phyloP scores from a whole-genome alignment of 2,797 vertebrate genomes.

The Octomys mimax region DNA sequence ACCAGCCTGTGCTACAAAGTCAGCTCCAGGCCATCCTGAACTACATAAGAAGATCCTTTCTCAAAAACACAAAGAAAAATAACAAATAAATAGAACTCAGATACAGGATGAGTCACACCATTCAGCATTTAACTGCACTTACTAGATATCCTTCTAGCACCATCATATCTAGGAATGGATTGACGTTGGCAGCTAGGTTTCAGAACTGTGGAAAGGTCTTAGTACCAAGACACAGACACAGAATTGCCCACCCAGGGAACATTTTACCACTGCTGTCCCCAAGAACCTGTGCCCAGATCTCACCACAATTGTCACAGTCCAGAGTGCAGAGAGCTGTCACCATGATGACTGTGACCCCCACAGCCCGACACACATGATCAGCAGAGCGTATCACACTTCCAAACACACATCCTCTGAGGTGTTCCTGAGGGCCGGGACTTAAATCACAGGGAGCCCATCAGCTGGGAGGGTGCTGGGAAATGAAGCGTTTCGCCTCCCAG shows the following conservation, averaged over 20 bases:
- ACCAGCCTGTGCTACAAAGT: too few relatives aligned
- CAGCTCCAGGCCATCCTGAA: too few relatives aligned
- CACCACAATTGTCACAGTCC: background rate
- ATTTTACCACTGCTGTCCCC: background rate
- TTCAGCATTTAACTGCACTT: background rate
- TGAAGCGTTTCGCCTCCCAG: background rate
- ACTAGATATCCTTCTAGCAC: background rate
- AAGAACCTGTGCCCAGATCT: background rate
- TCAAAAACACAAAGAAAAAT: too few relatives aligned
- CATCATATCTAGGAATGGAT: background rate
- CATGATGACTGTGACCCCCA: background rate
- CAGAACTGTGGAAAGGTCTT: background rate
- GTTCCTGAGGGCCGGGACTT: background rate
- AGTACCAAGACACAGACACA: background rate
- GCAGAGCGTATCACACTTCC: background rate
- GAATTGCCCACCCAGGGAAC: background rate
- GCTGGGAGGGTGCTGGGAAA: background rate
- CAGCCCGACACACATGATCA: background rate
- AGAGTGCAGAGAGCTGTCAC: background rate
- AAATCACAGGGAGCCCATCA: background rate
- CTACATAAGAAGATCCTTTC: too few relatives aligned
- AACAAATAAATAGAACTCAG: background rate
- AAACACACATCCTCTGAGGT: background rate
- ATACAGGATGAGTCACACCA: background rate
- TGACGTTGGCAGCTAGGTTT: background rate